A percentile compares a stretch with the other conserved stretches of the same genome.
These are phyloP conservation scores for Lacerta bilineata DNA, from an alignment of 2,797 vertebrate genomes.

Conservation along the genomic window DNA sequence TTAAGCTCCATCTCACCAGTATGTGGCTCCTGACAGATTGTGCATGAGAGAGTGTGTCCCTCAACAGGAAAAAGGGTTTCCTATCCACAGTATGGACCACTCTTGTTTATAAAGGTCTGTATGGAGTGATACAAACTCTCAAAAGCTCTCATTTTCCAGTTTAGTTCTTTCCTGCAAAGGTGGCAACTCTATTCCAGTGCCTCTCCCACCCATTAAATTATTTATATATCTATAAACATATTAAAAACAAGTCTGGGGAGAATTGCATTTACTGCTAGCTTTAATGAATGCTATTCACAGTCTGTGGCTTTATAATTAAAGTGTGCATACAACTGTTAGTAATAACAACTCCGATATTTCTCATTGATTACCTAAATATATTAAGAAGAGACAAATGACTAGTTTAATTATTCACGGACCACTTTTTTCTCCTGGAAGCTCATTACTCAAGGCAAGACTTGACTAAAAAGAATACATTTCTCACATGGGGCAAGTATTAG, in stretches of 20 bases:
- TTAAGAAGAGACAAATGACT: constrained; percentile 62
- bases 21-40: too few relatives aligned
- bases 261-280: constrained; percentile 22
- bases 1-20: too few relatives aligned
- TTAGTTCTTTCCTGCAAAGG: not conserved
- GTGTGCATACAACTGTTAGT: constrained; percentile 50
- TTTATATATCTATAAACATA: too few relatives aligned
- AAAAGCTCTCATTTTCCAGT: constrained; percentile 24
- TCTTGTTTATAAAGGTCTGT: not conserved
- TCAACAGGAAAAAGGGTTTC: too few relatives aligned
- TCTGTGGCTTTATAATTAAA: constrained; percentile 60
- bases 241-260: constrained; percentile 30
- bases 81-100: not conserved
- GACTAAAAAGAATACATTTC: constrained; percentile 46
- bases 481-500: constrained; percentile 26
- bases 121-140: not conserved
- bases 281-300: constrained; percentile 50
- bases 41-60: too few relatives aligned
- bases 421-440: constrained; percentile 46
- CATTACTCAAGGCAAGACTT: constrained; percentile 36
- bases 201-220: not conserved
- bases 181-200: not conserved
- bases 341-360: constrained; percentile 60
- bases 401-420: constrained; percentile 56
- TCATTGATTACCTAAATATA: constrained; percentile 67